phyloP scores from a whole-genome alignment of 2,113 vertebrate genomes.

The Zingel zingel region DNA sequence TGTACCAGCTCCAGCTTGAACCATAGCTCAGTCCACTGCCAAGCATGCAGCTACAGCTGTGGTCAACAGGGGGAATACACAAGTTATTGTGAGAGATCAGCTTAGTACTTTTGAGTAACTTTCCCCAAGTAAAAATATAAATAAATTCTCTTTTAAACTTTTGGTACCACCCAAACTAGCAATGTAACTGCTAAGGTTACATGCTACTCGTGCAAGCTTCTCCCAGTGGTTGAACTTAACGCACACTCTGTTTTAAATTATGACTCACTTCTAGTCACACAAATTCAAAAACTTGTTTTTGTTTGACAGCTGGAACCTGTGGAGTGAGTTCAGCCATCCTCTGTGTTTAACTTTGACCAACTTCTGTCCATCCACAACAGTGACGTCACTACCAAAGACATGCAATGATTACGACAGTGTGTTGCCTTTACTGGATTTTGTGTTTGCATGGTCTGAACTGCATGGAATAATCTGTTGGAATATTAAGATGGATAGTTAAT shows the following conservation, averaged over 20 bases:
- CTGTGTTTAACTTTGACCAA: slow-evolving; percentile 20
- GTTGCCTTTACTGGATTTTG: background rate
- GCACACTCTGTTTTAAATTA: no score
- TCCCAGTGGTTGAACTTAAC: background rate
- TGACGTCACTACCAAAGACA: background rate
- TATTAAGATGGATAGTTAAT: background rate
- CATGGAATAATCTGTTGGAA: background rate
- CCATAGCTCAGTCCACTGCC: background rate
- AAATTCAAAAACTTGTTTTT: background rate
- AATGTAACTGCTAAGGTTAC: background rate
- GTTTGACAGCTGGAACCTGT: slow-evolving; percentile 4
- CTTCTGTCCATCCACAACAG: background rate
- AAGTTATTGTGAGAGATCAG: background rate
- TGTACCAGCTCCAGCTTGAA: background rate
- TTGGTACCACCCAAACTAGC: slow-evolving; percentile 10
- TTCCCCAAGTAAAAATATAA: background rate
- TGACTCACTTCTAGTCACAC: background rate
- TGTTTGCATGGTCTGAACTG: slow-evolving; percentile 24
- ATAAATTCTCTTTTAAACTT: slow-evolving; percentile 7
- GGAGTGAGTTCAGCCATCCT: slow-evolving; percentile 7
- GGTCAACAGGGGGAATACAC: background rate
- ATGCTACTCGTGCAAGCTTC: slow-evolving; percentile 6
- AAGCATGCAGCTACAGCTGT: background rate
- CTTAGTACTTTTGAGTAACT: background rate
- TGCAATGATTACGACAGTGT: background rate